Base-by-base conservation (phyloP, 2,113 vertebrate species). In the Pterocles gutturalis region DNA sequence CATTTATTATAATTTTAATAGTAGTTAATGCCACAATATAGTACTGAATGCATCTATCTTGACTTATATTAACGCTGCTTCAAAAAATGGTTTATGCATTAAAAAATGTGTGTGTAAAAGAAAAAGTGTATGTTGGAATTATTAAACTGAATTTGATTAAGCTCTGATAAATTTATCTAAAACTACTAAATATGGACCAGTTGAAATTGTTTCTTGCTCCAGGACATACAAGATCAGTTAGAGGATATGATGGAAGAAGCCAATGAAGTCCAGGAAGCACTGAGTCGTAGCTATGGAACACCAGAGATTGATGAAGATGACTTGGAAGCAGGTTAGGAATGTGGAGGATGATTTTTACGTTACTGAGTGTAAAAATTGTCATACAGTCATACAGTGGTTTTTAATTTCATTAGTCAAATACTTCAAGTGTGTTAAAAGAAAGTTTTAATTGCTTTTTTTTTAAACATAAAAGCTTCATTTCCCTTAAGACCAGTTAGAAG, bases 231-330 rank as follows among this genome's bases (percentile, higher is more conserved):
- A 97, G 99, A 99, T 90, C 99, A 99, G 87, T 96, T 99, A 92
- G 99, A 99, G 93, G 99, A 99, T 97, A 99, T 99, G 99, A 99
- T 99, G 99, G 99, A 99, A 97, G 99, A 99, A 64, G 99, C 99
- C 70, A 99, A 97, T 60, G 99, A 99, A 60, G 99, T 99, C 75
- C 99, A 99, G 93, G 99, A 99, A 87, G 98, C 99, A 0, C 86
- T 99, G 96, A 98, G 99, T 94, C 99, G 99, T 33, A 99, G 99
- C 97, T 99, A 99, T 16, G 99, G 99, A 86, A 99, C 99, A 10
- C 99, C 99, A 75, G 99, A 99, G 26, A 98, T 99, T 33, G 99
- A 99, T 88, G 99, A 99, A 62, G 99, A 99, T 46, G 99, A 99
- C 96, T 97, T 99, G 85, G 99, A 99, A 98, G 99, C 99, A 93